Base-by-base conservation (phyloP, 2,797 vertebrate genomes). In the Neosalanx taihuensis region DNA sequence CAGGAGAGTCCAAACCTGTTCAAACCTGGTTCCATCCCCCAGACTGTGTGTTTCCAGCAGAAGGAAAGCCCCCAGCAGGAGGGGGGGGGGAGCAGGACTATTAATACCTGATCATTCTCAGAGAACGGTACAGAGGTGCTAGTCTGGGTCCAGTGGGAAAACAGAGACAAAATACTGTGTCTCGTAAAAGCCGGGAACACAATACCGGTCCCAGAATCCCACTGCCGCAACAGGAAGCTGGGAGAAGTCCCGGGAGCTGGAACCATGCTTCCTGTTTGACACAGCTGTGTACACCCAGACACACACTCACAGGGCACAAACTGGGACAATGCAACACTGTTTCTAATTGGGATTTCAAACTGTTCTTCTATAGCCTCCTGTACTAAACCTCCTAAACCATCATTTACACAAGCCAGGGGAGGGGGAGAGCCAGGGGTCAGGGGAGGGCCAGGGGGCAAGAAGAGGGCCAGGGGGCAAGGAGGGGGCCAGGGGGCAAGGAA, bases 11-110 rank as follows among this genome's bases (percentile, higher is more conserved):
- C 26, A 46, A 51, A 26, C 20, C 18, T 12, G 46, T 53, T 20
- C 33, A 31, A 73, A 29, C 37, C n/a, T 51, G 20, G 41, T 61
- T 58, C 64, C 58, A 46, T 30, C 41, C 12, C 26, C 64, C 46
- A 61, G 15, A 18, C 20, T 29, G 13, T 41, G 12, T 41, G 56
- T 72, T 64, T 56, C 51, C 70, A 64, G 23, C 29, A 29, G 23
- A 33, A 62, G 69, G 35, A 70, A 62, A 53, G 3, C 41, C 41
- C 5, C 12, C 2, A 30, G 17, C 31, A 62, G 37, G 31, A 35
- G 30, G 41, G 26, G 9, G 35, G 46, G 20, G 15, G 49, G 26
- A 9, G 20, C 46, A 26, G 26, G 49, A 15, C 5, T 60, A 60
- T 60, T 26, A 23, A 20, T 59, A 59, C 20, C 57, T 23, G 57